These are phyloP conservation scores for Eilema sororculum DNA, from an alignment of 2,888 invertebrate genomes.

Conservation along the genomic window DNA sequence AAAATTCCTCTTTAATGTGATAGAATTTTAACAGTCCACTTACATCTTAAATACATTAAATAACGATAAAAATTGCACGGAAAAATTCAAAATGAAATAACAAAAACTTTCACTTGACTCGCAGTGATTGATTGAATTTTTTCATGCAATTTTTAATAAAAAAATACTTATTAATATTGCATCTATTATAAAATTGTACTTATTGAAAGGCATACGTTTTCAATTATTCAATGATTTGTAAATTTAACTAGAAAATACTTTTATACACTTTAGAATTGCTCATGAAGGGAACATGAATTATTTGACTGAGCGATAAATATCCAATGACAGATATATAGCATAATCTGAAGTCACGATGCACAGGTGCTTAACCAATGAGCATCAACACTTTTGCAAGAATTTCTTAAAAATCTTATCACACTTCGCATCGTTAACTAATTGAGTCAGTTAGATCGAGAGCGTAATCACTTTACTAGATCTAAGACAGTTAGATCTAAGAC, in stretches of 20 bases:
- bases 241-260: conserved; percentile 40
- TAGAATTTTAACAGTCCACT: conserved; percentile 84
- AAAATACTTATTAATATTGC: conserved; percentile 48
- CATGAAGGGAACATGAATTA: not conserved
- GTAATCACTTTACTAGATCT: too few species aligned
- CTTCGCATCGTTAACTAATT: too few species aligned
- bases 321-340: too few species aligned
- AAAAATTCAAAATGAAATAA: conserved; percentile 36
- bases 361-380: too few species aligned
- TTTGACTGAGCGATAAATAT: not conserved
- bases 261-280: conserved; percentile 26
- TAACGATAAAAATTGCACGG: conserved; percentile 51
- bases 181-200: conserved; percentile 65
- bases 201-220: conserved; percentile 58
- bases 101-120: conserved; percentile 33
- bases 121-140: conserved; percentile 44
- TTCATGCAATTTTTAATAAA: conserved; percentile 49
- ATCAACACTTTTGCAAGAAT: too few species aligned
- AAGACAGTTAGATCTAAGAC: too few species aligned
- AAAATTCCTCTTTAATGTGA: conserved; percentile 76
- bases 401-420: too few species aligned
- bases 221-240: conserved; percentile 38
- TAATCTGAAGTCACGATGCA: too few species aligned
- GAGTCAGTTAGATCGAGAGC: too few species aligned
- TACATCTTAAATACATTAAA: conserved; percentile 66